Evolutionary conservation across 1,140 invertebrate genomes (phyloP).

Genomic region (Nasonia vitripennis): DNA sequence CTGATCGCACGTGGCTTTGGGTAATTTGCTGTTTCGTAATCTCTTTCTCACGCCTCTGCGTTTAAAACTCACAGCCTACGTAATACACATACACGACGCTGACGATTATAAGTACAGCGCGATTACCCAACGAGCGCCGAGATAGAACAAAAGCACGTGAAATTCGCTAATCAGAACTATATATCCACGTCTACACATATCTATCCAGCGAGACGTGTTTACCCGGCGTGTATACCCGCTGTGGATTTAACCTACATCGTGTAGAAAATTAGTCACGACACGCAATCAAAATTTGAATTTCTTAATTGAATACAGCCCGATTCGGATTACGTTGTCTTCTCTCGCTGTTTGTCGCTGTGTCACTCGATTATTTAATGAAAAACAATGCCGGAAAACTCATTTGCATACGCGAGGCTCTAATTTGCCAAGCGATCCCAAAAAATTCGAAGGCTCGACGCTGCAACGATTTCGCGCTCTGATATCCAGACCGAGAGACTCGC

Average conservation of each 20-base stretch:
- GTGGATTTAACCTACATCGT: conserved; percentile 44
- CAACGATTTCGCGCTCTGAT: background rate
- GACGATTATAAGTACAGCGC: too few relatives aligned
- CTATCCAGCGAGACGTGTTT: background rate
- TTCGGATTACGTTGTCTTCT: too few relatives aligned
- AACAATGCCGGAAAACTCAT: too few relatives aligned
- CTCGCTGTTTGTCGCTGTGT: too few relatives aligned
- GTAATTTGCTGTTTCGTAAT: background rate
- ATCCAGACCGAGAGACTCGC: background rate
- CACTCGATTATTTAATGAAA: too few relatives aligned
- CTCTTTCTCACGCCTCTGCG: too few relatives aligned
- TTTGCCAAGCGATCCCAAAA: too few relatives aligned
- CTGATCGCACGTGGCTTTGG: background rate
- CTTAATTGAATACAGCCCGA: background rate
- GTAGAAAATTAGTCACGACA: conserved; percentile 42
- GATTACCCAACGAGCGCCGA: background rate
- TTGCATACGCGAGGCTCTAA: too few relatives aligned
- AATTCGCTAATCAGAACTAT: conserved; percentile 6
- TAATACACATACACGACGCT: too few relatives aligned
- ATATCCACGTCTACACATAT: background rate
- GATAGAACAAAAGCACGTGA: background rate
- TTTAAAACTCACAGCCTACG: too few relatives aligned
- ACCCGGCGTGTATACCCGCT: background rate
- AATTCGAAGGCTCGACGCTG: too few relatives aligned
- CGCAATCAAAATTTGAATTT: conserved; percentile 39